phyloP scores from a whole-genome alignment of 2,113 vertebrate genomes.

The Anolis sagrei region DNA sequence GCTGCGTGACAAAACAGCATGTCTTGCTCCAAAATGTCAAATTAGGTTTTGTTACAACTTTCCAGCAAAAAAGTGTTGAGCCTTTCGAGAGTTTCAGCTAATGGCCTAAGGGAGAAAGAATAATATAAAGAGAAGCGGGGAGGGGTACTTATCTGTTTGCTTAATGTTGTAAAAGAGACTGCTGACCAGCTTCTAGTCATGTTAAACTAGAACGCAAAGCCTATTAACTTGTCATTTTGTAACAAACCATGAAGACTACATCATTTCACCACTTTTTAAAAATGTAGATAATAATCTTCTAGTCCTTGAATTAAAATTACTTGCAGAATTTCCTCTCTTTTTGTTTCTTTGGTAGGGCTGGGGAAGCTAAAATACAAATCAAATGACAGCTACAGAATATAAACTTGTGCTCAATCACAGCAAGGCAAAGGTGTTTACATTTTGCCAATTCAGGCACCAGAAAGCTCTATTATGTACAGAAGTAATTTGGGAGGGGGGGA shows the following conservation, averaged over 20 bases:
- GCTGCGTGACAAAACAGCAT: not conserved
- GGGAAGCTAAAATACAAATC: not conserved
- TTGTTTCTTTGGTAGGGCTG: not conserved
- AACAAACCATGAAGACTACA: not conserved
- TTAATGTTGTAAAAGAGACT: not conserved
- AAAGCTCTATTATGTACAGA: not conserved
- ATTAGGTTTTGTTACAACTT: slow-evolving; percentile 10
- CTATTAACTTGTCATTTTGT: not conserved
- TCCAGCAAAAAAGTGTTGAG: not conserved
- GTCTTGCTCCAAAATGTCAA: slow-evolving; percentile 21
- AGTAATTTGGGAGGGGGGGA: not conserved
- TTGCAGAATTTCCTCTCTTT: not conserved
- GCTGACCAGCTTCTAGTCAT: not conserved
- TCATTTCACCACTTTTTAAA: not conserved
- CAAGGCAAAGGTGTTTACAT: not conserved
- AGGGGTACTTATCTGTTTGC: not conserved
- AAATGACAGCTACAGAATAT: not conserved
- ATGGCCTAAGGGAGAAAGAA: not conserved
- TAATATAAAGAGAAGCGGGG: not conserved
- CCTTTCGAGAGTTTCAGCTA: not conserved
- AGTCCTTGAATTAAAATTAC: not conserved
- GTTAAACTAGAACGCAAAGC: not conserved
- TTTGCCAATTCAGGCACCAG: not conserved
- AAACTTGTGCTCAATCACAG: not conserved
- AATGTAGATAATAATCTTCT: not conserved